Base-by-base conservation (phyloP, 2,797 vertebrate genomes). In the Chromis chromis region DNA sequence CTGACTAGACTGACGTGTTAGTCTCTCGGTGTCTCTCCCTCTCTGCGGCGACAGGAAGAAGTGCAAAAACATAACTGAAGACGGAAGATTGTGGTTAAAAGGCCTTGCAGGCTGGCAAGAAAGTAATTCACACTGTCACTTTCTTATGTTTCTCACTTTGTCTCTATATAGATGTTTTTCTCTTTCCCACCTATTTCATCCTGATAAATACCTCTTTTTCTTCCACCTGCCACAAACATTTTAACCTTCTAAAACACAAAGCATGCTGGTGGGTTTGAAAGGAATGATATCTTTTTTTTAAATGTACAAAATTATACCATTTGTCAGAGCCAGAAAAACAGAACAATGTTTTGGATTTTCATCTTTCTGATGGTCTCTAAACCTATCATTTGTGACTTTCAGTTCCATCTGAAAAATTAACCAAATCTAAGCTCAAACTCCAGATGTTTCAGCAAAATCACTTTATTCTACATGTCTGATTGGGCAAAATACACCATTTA, bases 1-100 rank as follows among this genome's bases (percentile, higher is more conserved):
- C 70, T 13, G 61, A 68, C 52, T 31, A 70, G 82, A 65, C 72
- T 74, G 65, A 33, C 25, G 42, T 55, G n/a, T 62, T 67, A 64
- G 21, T 58, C 49, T 79, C 33, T 28, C 46, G 16, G 44, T 46
- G 52, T 5, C 28, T 56, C 46, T 65, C 22, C n/a, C 6, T 57
- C 58, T 64, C 76, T 69, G 54, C 8, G 13, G 61, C 62, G 42
- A 76, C 33, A 50, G 33, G 21, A 54, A 33, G 21, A 62, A 49
- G 75, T 22, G 36, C 42, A 33, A 75, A 78, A 76, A 17, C 25
- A 68, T 42, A 66, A 75, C 2, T 0, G 24, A 49, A 5, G 53
- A 60, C 9, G 28, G 19, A 25, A 46, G 21, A 64, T 58, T 65
- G 65, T n/a, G 55, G 75, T 59, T 48, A 63, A 81, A 74, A 69